A percentile compares a stretch with the other conserved stretches of the same genome.
Evolutionary conservation across 2,797 vertebrate species (phyloP).

Genomic region (Lepidocolaptes lacrymiger): DNA sequence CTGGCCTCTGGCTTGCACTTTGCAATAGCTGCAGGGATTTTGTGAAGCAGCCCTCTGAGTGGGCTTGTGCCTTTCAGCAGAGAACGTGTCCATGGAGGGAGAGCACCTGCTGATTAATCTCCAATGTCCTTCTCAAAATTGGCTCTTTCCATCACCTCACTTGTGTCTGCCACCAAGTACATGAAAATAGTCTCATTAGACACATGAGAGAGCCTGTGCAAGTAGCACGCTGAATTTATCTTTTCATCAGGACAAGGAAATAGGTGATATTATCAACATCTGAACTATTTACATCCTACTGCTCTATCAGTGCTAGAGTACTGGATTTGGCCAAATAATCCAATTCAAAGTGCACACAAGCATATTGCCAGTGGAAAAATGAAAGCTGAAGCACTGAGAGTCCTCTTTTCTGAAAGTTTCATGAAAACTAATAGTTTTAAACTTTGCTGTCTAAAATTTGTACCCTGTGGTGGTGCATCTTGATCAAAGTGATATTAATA

Average conservation of each 20-base stretch:
- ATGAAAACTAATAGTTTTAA: not conserved
- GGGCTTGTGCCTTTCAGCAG: conserved; percentile 4
- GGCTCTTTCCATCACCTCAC: conserved; percentile 17
- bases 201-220: not conserved
- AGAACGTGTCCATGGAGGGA: not conserved
- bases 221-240: not conserved
- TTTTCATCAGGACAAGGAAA: conserved; percentile 7
- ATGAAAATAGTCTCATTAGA: conserved; percentile 12
- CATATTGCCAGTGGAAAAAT: not conserved
- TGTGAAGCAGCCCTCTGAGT: not conserved
- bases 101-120: conserved; percentile 40
- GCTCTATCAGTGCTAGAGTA: not conserved
- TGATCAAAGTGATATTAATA: not conserved
- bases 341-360: not conserved
- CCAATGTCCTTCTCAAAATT: conserved; percentile 7
- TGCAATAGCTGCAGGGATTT: not conserved
- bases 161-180: conserved; percentile 10
- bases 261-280: not conserved
- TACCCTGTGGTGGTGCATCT: not conserved
- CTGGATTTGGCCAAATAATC: not conserved
- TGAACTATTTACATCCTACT: not conserved
- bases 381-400: not conserved
- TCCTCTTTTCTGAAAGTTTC: not conserved
- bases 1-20: not conserved
- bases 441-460: not conserved